These are phyloP conservation scores for Lophotis ruficrista DNA, from an alignment of 2,113 vertebrate species.

Conservation along the genomic window DNA sequence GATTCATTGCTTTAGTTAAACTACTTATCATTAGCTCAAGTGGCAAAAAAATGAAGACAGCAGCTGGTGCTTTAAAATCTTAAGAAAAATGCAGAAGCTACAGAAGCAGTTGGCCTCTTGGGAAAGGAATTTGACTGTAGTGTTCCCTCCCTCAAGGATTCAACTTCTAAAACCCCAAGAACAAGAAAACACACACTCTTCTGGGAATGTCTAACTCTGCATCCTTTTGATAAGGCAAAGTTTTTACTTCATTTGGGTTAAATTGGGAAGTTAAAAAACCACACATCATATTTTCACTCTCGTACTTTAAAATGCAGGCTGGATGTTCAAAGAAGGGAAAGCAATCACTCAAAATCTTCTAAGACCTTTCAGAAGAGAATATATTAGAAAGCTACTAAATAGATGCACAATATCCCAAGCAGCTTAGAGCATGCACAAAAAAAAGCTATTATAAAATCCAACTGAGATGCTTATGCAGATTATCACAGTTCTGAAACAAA, in stretches of 20 bases:
- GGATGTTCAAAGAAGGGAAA: slow-evolving; percentile 30
- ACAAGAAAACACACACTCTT: background rate
- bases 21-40: slow-evolving; percentile 53
- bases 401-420: background rate
- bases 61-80: slow-evolving; percentile 31
- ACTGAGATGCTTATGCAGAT: background rate
- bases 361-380: background rate
- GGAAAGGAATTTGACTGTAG: slow-evolving; percentile 26
- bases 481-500: background rate
- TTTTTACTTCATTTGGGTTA: slow-evolving; percentile 30
- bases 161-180: slow-evolving; percentile 20
- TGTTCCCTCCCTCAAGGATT: slow-evolving; percentile 8
- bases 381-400: background rate
- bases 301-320: slow-evolving; percentile 26
- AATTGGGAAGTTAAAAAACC: slow-evolving; percentile 29
- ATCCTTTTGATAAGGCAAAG: slow-evolving; percentile 29
- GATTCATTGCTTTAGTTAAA: slow-evolving; percentile 66
- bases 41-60: background rate
- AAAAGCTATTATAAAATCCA: background rate
- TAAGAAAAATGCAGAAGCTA: background rate
- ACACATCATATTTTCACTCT: slow-evolving; percentile 10
- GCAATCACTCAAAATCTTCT: slow-evolving; percentile 12
- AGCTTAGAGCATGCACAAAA: background rate
- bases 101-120: background rate
- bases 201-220: slow-evolving; percentile 26